A percentile compares a stretch with the other conserved stretches of the same genome.
Evolutionary conservation across 2,888 invertebrate genomes (phyloP).

Genomic region (Dorcus parallelipipedus): DNA sequence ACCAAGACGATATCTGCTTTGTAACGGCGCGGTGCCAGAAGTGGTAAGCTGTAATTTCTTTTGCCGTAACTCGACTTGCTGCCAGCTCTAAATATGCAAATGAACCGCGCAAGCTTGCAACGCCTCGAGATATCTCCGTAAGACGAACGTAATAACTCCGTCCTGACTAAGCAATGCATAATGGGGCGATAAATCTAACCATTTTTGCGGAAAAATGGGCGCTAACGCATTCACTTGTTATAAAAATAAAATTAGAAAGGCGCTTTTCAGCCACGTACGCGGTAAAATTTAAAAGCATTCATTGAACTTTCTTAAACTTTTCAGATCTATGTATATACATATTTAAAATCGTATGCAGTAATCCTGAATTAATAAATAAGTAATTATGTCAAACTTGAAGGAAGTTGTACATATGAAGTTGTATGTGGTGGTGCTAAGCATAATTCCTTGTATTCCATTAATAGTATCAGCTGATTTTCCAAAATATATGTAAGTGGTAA

Average conservation of each 20-base stretch:
- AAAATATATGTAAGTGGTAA: too few relatives aligned
- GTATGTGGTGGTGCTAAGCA: too few relatives aligned
- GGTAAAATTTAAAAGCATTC: too few relatives aligned
- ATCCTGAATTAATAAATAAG: too few relatives aligned
- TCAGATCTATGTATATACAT: too few relatives aligned
- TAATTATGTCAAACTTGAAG: too few relatives aligned
- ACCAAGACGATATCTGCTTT: neutral
- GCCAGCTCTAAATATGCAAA: slow-evolving; percentile 2
- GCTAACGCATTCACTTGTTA: too few relatives aligned
- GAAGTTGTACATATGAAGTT: too few relatives aligned
- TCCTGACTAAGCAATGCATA: slow-evolving; percentile 1
- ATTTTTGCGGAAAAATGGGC: neutral
- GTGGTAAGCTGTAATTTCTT: slow-evolving; percentile 2
- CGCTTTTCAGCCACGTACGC: neutral
- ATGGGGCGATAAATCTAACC: neutral
- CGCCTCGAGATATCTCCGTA: slow-evolving; percentile 1
- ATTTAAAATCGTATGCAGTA: too few relatives aligned
- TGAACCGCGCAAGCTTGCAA: slow-evolving; percentile 1
- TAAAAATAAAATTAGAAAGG: neutral
- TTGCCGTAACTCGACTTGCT: neutral
- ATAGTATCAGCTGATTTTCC: too few relatives aligned
- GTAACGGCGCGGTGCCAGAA: neutral
- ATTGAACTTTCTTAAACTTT: too few relatives aligned
- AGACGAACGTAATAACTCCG: neutral
- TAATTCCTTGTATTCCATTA: too few relatives aligned